Evolutionary conservation across 2,113 vertebrate genomes (phyloP).

Genomic region (Dendropsophus ebraccatus): DNA sequence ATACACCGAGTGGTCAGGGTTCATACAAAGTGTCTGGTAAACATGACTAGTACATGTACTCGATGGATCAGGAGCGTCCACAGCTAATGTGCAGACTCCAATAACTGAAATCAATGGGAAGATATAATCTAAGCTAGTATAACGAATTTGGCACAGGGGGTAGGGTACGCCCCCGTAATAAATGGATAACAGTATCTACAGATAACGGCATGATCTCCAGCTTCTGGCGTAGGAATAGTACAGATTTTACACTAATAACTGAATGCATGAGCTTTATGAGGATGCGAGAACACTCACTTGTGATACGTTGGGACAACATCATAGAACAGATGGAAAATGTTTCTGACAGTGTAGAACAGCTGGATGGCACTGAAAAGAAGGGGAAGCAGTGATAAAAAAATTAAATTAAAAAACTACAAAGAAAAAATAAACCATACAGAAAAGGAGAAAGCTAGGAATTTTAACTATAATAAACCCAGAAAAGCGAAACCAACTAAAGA

Average conservation of each 20-base stretch:
- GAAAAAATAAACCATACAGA: not conserved
- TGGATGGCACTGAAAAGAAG: slow-evolving; percentile 79
- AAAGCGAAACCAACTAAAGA: no score
- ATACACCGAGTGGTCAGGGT: not conserved
- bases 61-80: not conserved
- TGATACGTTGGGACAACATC: slow-evolving; percentile 96
- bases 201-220: no score
- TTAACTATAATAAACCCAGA: no score
- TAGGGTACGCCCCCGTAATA: no score
- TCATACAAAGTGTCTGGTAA: not conserved
- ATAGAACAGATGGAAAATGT: slow-evolving; percentile 96
- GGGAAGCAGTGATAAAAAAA: slow-evolving; percentile 30
- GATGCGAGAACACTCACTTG: slow-evolving; percentile 77
- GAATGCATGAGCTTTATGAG: not conserved
- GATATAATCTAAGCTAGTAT: not conserved
- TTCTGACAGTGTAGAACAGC: slow-evolving; percentile 91
- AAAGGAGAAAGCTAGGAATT: not conserved
- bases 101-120: no score
- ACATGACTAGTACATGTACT: not conserved
- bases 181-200: no score
- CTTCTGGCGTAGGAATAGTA: no score
- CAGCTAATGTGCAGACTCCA: no score
- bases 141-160: not conserved
- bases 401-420: not conserved
- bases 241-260: not conserved